Evolutionary conservation across 2,797 vertebrate genomes (phyloP), one percentile per base, ranked within the genome.

Genomic region (Pempheris klunzingeri): DNA sequence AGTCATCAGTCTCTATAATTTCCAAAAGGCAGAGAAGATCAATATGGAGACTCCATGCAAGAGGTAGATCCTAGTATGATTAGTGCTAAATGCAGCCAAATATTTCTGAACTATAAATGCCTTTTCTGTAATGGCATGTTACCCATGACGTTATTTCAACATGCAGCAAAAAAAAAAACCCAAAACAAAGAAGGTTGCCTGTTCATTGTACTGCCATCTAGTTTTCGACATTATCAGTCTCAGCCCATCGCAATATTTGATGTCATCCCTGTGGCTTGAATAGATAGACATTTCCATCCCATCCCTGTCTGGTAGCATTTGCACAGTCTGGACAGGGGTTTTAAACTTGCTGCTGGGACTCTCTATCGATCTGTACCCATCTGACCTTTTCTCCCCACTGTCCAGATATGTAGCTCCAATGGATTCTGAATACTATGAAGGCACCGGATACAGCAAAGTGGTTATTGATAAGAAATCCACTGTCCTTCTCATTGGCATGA

Each of bases 1-100:
- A 80, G 92, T 94, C 7, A 22, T 97, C 84, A 98, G 98, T 77
- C 94, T 99, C 20, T 99, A 99, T 88, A 97, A 99, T 91, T 99
- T 99, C 81, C 90, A 96, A 73, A 88, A 20, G 0, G 82, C 82
- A 3, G 79, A 85, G n/a, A 90, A 87, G 0, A 74, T 96, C 59
- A 95, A 92, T 49, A 0, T 0, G 9, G 20, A 65, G 4, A 1
- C 1, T 2, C 93, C 94, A 3, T 96, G 95, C 88, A 94, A 90
- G 85, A 94, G 95, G 95, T 96, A 78, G 1, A 63, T 68, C 28
- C 55, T 11, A 20, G 4, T 41, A 46, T 18, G 5, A 70, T 62
- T 59, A 46, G 5, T 26, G 8, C 39, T 71, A 1, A 70, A 8
- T 54, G 13, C 41, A 68, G 41, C 26, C 47, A 7, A 65, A 11